A percentile compares a stretch with the other conserved stretches of the same genome.
Evolutionary conservation across 2,888 invertebrate genomes (phyloP).

Genomic region (Platycheirus rosarum): DNA sequence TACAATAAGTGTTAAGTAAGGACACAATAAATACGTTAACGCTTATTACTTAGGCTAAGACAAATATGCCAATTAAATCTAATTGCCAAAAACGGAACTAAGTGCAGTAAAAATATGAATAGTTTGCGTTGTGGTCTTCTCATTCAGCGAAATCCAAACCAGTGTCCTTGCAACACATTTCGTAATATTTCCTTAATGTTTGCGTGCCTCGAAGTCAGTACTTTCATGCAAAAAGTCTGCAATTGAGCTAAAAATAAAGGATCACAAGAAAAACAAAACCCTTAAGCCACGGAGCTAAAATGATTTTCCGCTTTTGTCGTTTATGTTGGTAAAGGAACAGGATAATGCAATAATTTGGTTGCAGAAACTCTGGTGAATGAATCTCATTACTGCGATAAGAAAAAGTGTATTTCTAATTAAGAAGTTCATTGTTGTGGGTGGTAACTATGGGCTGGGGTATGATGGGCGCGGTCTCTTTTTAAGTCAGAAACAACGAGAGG

Average conservation of each 20-base stretch:
- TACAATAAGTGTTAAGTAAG: conserved; percentile 6
- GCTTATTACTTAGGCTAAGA: background rate
- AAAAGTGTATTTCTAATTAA: conserved; percentile 36
- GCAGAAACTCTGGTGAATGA: conserved; percentile 36
- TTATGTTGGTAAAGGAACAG: background rate
- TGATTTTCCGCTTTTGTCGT: conserved; percentile 18
- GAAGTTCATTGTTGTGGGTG: conserved; percentile 15
- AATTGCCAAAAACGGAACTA: conserved; percentile 17
- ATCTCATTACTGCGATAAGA: conserved; percentile 40
- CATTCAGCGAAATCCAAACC: background rate
- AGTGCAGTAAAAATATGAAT: background rate
- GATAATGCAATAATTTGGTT: conserved; percentile 43
- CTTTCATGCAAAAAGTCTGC: background rate
- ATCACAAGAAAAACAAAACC: background rate
- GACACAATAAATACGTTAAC: background rate
- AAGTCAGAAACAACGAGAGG: conserved; percentile 14
- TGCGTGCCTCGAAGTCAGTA: conserved; percentile 31
- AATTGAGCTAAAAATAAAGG: conserved; percentile 17
- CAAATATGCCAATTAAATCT: background rate
- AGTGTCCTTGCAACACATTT: conserved; percentile 27
- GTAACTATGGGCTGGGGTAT: background rate
- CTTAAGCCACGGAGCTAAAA: background rate
- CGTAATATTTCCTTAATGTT: conserved; percentile 5
- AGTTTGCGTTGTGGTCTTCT: background rate
- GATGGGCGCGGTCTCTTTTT: background rate